These are phyloP conservation scores for Globia sparganii DNA, from an alignment of 2,888 invertebrate genomes.

Conservation along the genomic window DNA sequence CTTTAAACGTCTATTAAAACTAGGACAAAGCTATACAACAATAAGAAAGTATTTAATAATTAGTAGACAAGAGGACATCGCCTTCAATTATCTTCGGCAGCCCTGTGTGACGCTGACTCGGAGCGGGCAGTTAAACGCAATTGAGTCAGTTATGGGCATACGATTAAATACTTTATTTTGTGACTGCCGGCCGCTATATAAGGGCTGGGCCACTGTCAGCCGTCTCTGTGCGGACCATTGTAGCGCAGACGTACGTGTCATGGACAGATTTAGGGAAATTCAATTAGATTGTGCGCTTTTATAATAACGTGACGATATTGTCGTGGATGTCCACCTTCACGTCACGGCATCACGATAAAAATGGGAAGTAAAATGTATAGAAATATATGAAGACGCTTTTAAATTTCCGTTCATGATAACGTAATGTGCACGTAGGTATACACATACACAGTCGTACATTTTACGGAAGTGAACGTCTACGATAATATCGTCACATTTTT, in stretches of 20 bases:
- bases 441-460: no score
- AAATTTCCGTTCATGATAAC: not conserved
- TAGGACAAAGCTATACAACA: not conserved
- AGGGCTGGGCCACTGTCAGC: not conserved
- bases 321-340: not conserved
- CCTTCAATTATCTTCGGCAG: constrained; percentile 1
- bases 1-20: not conserved
- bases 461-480: no score
- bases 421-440: not conserved
- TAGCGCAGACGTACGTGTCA: not conserved
- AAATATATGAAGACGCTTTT: not conserved
- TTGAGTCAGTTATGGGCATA: constrained; percentile 66
- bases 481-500: no score
- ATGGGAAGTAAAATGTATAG: not conserved
- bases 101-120: constrained; percentile 47
- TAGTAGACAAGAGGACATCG: no score
- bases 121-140: constrained; percentile 63
- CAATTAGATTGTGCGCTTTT: not conserved
- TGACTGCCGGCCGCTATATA: constrained; percentile 39
- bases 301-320: not conserved
- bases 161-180: constrained; percentile 64
- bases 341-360: not conserved
- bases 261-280: not conserved
- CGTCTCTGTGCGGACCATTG: not conserved
- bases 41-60: not conserved